Evolutionary conservation across 1,140 invertebrate species (phyloP), one percentile per base, ranked within the genome.

Genomic region (Acyrthosiphon pisum): DNA sequence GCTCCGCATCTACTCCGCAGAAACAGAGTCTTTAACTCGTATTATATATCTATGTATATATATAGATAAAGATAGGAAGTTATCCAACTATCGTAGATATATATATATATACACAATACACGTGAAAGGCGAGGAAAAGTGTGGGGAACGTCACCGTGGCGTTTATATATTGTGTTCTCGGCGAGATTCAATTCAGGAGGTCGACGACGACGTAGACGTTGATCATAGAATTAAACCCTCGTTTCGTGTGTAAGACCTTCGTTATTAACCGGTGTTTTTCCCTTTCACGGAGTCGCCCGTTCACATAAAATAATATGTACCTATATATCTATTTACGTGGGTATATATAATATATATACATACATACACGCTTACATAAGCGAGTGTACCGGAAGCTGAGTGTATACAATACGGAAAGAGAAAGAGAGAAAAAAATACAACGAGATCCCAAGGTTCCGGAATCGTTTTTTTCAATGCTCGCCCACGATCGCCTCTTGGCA

Each of bases 201-300:
- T 14, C 37, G 89, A n/a, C 88, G 89, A 90, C 87, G 22, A 48
- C 88, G 88, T 26, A 20, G 46, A 90, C 89, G 89, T 93, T 93
- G 91, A 93, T 93, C 76, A 22, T 26, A 37, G 48, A 93, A 93
- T 93, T 93, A 93, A 93, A 93, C 81, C 91, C 81, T 93, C 76
- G 91, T 93, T 93, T 93, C 46, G 81, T 48, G 81, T 53, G 48
- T 56, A 93, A 93, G 91, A 93, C 91, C 81, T 93, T 93, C 81
- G 91, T 93, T 93, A 93, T 93, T 93, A 93, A 84, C 35, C 26
- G 41, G 26, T 44, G 89, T 90, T 90, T 90, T 90, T 90, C 56
- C 53, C 56, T 90, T 89, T 89, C 88, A 37, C 48, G 14, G 46
- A 2, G 35, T 26, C 35, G 8, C 86, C 14, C 46, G 30, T 46